phyloP scores from a whole-genome alignment of 2,888 invertebrate genomes.

The Subacronicta megacephala region DNA sequence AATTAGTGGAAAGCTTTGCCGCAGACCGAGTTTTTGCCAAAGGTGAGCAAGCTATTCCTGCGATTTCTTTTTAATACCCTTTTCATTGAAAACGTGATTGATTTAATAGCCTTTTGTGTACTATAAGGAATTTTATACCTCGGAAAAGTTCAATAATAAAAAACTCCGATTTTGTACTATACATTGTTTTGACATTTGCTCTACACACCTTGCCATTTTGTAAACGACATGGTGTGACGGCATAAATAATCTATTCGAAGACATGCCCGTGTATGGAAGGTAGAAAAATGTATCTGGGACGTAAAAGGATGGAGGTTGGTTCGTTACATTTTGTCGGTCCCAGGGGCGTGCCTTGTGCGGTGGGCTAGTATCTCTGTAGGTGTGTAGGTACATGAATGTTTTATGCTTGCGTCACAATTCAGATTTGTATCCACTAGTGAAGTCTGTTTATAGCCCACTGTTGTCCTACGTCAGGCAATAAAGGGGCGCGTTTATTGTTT shows the following conservation, averaged over 20 bases:
- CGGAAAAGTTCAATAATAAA: constrained; percentile 22
- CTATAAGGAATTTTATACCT: constrained; percentile 61
- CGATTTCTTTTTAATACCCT: constrained; percentile 75
- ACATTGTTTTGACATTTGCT: constrained; percentile 18
- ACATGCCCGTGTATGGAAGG: constrained; percentile 73
- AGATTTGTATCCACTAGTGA: constrained; percentile 84
- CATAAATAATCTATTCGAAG: constrained; percentile 85
- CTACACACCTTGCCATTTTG: constrained; percentile 28
- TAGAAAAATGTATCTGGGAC: constrained; percentile 85
- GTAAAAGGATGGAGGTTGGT: constrained; percentile 83
- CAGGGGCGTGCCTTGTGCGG: constrained; percentile 76
- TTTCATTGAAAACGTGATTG: constrained; percentile 84
- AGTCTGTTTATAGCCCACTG: constrained; percentile 71
- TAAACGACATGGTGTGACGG: constrained; percentile 61
- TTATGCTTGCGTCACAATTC: constrained; percentile 83
- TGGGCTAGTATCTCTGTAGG: constrained; percentile 68
- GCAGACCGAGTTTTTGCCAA: constrained; percentile 77
- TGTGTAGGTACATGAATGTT: constrained; percentile 81
- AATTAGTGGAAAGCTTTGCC: constrained; percentile 86
- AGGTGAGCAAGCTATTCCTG: constrained; percentile 78
- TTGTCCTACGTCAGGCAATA: constrained; percentile 72
- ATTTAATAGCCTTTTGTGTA: constrained; percentile 76
- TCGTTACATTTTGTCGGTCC: constrained; percentile 88
- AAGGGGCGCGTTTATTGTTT: constrained; percentile 79
- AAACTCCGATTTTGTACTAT: constrained; percentile 24